These are phyloP conservation scores for Harpalus rubripes DNA, from an alignment of 2,888 invertebrate genomes.

Conservation along the genomic window DNA sequence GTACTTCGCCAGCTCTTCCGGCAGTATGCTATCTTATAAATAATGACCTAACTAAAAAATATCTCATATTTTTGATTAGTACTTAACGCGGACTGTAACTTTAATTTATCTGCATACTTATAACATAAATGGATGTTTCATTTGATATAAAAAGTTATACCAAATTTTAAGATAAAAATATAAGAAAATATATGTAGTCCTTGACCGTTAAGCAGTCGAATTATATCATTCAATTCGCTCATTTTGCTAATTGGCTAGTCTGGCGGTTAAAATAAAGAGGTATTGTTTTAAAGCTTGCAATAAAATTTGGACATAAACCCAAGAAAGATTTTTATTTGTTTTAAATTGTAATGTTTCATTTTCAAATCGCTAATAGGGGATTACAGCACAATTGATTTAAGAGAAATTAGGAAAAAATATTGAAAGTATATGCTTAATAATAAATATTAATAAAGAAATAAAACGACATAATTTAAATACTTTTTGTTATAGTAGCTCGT, in stretches of 20 bases:
- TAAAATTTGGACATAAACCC: background rate
- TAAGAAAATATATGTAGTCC: slow-evolving; percentile 45
- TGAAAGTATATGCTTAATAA: no score
- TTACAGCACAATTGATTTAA: no score
- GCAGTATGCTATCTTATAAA: slow-evolving; percentile 24
- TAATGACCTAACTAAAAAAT: slow-evolving; percentile 31
- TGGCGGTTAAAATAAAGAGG: slow-evolving; percentile 12
- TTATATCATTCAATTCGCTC: slow-evolving; percentile 49
- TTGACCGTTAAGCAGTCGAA: slow-evolving; percentile 54
- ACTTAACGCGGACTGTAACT: background rate
- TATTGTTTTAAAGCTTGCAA: slow-evolving; percentile 3
- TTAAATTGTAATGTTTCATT: no score
- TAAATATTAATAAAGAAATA: no score
- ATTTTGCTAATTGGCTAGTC: slow-evolving; percentile 20
- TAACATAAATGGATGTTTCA: slow-evolving; percentile 1
- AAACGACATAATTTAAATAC: no score
- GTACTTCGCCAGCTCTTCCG: slow-evolving; percentile 36
- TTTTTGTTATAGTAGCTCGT: no score
- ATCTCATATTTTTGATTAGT: slow-evolving; percentile 15
- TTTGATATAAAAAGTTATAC: background rate
- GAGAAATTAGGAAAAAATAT: no score
- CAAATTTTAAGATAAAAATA: background rate
- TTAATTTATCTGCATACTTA: slow-evolving; percentile 8
- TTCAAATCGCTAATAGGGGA: no score
- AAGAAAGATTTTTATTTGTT: background rate